Evolutionary conservation across 35 echinoderm and acorn worm species (phyloP).

Genomic region (Stichopus chloronotus): DNA sequence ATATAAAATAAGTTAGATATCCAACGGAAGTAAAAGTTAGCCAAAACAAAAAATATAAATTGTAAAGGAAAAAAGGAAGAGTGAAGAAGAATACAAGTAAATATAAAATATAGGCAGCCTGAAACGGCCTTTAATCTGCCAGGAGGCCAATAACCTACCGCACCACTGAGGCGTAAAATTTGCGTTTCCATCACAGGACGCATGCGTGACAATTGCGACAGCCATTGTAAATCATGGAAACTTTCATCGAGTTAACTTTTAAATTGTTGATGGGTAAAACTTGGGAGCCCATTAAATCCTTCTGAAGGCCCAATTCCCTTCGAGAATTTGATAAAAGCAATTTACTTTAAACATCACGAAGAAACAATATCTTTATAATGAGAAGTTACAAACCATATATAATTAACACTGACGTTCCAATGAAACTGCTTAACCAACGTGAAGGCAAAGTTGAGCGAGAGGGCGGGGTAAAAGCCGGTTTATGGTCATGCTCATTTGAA

Average conservation of each 20-base stretch:
- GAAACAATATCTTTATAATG: conserved; percentile 46
- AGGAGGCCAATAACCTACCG: conserved; percentile 48
- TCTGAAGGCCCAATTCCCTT: conserved; percentile 15
- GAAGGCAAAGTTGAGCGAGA: conserved; percentile 22
- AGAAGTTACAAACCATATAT: conserved; percentile 60
- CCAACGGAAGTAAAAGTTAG: too few relatives aligned
- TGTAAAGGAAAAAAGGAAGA: too few relatives aligned
- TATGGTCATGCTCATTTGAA: conserved; percentile 55
- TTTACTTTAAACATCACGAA: conserved; percentile 36
- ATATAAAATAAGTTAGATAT: too few relatives aligned
- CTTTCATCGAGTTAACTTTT: conserved; percentile 43
- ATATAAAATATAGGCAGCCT: too few relatives aligned
- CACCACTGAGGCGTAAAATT: conserved; percentile 45
- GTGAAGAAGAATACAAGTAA: too few relatives aligned
- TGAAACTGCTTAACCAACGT: conserved; percentile 34
- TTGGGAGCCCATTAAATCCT: conserved; percentile 19
- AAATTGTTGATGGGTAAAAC: conserved; percentile 39
- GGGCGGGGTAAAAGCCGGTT: conserved; percentile 45
- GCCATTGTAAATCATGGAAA: conserved; percentile 37
- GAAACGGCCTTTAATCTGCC: background rate
- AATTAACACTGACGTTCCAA: conserved; percentile 61
- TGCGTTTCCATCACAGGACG: conserved; percentile 51
- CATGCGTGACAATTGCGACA: conserved; percentile 43
- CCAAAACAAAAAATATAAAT: too few relatives aligned
- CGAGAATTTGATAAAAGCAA: conserved; percentile 56